Conservation (phyloP, 64 coral and sea anemone genomes). For the Hydrozoanthus tunicans region DNA sequence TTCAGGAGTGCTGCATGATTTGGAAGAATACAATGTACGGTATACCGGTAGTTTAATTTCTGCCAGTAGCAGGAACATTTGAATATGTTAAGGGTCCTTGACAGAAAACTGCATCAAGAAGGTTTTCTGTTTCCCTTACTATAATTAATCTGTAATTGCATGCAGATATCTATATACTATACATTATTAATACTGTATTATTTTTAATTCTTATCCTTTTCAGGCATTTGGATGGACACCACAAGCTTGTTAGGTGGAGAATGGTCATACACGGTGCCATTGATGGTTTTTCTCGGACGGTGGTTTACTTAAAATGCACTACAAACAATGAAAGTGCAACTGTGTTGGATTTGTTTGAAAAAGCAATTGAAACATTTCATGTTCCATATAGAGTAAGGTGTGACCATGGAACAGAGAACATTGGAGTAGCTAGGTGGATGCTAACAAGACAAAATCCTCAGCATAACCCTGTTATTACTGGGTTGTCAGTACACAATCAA, state of each 20-base stretch:
- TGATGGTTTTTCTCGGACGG: neutral
- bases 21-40: too few relatives aligned
- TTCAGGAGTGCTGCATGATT: too few relatives aligned
- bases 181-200: too few relatives aligned
- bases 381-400: conserved; percentile 30
- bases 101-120: too few relatives aligned
- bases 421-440: conserved; percentile 55
- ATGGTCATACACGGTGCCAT: neutral
- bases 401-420: conserved; percentile 55
- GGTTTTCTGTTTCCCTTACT: too few relatives aligned
- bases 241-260: neutral
- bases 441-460: neutral
- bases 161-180: too few relatives aligned
- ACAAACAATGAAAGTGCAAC: neutral
- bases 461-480: conserved; percentile 11
- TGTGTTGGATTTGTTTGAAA: neutral
- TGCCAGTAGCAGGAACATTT: too few relatives aligned
- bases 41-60: too few relatives aligned
- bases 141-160: too few relatives aligned
- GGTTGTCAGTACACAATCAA: conserved; percentile 58
- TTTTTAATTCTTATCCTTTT: neutral
- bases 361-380: neutral
- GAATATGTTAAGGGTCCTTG: too few relatives aligned
- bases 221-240: neutral
- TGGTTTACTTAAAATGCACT: neutral